Base-by-base conservation (phyloP, 2,888 invertebrate species). In the Andrena hattorfiana region DNA sequence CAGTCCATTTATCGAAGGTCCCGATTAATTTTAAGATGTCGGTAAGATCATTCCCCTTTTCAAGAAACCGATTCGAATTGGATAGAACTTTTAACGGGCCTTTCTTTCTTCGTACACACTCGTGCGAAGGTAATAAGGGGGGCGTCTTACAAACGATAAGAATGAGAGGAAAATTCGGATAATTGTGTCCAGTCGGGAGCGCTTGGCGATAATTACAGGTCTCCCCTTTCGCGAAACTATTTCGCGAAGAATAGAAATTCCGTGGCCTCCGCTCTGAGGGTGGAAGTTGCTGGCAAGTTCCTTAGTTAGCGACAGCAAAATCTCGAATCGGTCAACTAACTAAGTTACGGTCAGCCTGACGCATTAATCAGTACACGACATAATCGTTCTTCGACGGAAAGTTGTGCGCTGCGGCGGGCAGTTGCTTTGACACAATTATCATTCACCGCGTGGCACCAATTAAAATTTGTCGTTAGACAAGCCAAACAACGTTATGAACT, bases 161-260 rank as follows among this genome's bases (percentile, higher is more conserved):
- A 35, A 42, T 16, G 10, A 3, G 7, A 48, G 10, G 0, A 10
- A 23, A 30, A 48, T 77, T 51, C 35, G 64, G 70, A 60, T 66
- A 51, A 49, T 42, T 60, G 28, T 23, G 23, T 13, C 13, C n/a
- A 16, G 49, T 23, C 48, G 56, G 28, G 48, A 77, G 60, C 49
- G n/a, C 7, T 20, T 8, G 8, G 26, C 60, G 66, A 80, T 80
- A 80, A 77, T 80, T 71, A 77, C 70, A 60, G 42, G 51, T 51
- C 77, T 60, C 59, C 42, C 60, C 54, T 48, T 63, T 67, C 66
- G 16, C 26, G 60, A 42, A 77, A 66, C 66, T 71, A 60, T 77
- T 80, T 49, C 16, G 16, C 10, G 51, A 77, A 77, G 78, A 77
- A 80, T 66, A 77, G 78, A 77, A 56, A 80, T 80, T 71, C 60